Evolutionary conservation across 1,140 invertebrate species (phyloP).

Genomic region (Drosophila willistoni): DNA sequence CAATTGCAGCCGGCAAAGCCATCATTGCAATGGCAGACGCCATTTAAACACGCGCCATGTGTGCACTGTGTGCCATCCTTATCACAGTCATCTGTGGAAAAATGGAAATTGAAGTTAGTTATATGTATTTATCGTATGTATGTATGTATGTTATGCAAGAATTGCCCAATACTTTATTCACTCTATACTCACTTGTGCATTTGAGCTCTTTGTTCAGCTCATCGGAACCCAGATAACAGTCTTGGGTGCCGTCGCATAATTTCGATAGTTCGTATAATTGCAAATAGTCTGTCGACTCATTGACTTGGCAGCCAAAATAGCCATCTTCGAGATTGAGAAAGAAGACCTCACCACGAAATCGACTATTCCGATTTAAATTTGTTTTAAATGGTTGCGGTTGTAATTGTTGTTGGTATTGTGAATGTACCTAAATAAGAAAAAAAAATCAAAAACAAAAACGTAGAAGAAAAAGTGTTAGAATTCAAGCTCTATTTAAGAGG

Average conservation of each 20-base stretch:
- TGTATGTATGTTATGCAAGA: not conserved
- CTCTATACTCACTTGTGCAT: constrained; percentile 91
- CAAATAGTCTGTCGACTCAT: constrained; percentile 96
- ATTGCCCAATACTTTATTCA: constrained; percentile 23
- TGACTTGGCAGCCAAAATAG: constrained; percentile 98
- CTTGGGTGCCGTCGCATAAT: constrained; percentile 94
- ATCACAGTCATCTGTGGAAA: constrained; percentile 91
- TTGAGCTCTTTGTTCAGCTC: constrained; percentile 94
- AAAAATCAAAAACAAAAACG: not conserved
- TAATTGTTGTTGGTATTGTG: constrained; percentile 86
- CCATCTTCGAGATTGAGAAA: constrained; percentile 98
- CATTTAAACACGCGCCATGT: constrained; percentile 96
- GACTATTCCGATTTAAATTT: constrained; percentile 84
- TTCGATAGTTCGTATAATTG: constrained; percentile 97
- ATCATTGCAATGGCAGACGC: constrained; percentile 97
- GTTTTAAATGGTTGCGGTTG: constrained; percentile 76
- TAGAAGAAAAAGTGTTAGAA: constrained; percentile 29
- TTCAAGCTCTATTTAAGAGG: constrained; percentile 20
- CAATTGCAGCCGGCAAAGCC: constrained; percentile 97
- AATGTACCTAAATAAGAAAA: constrained; percentile 86
- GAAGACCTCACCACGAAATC: constrained; percentile 95
- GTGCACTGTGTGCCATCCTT: constrained; percentile 92
- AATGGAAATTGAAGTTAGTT: constrained; percentile 68
- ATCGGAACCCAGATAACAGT: constrained; percentile 96
- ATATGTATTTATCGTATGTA: constrained; percentile 15